A percentile compares a stretch with the other conserved stretches of the same genome.
phyloP scores from a whole-genome alignment of 2,888 invertebrate species.

The Drosophila bunnanda region DNA sequence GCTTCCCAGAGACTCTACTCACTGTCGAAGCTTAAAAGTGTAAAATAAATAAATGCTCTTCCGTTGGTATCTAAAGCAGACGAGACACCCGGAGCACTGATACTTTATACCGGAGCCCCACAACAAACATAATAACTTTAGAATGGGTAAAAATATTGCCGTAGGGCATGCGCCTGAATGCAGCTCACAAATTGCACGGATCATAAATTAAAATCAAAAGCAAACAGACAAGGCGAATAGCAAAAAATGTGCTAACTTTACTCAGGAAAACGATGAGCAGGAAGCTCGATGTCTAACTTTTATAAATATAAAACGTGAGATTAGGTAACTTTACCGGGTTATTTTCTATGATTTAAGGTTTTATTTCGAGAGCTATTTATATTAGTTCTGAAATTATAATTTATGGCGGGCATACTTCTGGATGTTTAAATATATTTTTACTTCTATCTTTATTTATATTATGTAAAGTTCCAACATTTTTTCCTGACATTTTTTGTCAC shows the following conservation, averaged over 20 bases:
- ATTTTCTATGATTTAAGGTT: background rate
- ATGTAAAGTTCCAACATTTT: background rate
- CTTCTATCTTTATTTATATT: background rate
- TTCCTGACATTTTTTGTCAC: no score
- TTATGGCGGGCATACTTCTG: no score
- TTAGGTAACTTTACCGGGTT: background rate
- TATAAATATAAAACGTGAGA: background rate
- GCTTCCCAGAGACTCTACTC: background rate
- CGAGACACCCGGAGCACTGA: background rate
- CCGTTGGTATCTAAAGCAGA: background rate
- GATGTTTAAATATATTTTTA: background rate
- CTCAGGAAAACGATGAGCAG: conserved; percentile 17
- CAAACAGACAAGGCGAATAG: conserved; percentile 14
- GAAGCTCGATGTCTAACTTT: background rate
- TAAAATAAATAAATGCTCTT: conserved; percentile 14
- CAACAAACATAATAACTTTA: conserved; percentile 42
- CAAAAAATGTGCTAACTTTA: conserved; percentile 13
- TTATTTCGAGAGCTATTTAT: background rate
- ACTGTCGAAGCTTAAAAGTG: conserved; percentile 14
- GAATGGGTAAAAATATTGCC: conserved; percentile 30
- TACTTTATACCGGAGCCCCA: conserved; percentile 11
- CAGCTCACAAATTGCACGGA: conserved; percentile 45
- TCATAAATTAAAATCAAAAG: conserved; percentile 66
- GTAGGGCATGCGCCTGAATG: conserved; percentile 37
- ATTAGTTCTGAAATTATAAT: no score